These are phyloP conservation scores for Lordiphosa fenestrarum DNA, from an alignment of 2,888 invertebrate genomes.

Conservation along the genomic window DNA sequence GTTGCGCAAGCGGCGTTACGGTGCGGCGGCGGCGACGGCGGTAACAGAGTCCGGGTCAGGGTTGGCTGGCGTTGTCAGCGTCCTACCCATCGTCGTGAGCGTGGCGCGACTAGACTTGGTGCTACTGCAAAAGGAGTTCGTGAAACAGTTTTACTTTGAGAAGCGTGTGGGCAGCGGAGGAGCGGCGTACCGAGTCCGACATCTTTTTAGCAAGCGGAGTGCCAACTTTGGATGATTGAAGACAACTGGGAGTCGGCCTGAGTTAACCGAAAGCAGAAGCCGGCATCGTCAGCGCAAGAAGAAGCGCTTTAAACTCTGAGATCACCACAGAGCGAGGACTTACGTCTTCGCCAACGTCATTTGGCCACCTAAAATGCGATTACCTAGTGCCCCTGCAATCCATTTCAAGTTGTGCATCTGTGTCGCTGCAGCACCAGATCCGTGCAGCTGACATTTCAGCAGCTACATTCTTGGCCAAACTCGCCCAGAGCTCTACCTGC, in stretches of 20 bases:
- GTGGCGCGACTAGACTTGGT: slow-evolving; percentile 35
- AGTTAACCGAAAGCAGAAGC: slow-evolving; percentile 1
- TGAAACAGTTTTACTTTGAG: slow-evolving; percentile 77
- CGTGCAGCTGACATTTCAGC: slow-evolving; percentile 46
- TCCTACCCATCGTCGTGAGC: slow-evolving; percentile 14
- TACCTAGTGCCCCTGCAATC: neutral
- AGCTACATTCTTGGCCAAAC: neutral
- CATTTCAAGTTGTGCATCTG: slow-evolving; percentile 3
- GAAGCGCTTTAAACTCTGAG: slow-evolving; percentile 48
- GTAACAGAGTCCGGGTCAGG: slow-evolving; percentile 16
- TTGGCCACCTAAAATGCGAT: slow-evolving; percentile 30
- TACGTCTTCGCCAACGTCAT: neutral
- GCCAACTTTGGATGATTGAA: slow-evolving; percentile 67
- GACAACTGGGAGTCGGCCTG: slow-evolving; percentile 10
- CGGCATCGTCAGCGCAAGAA: slow-evolving; percentile 38
- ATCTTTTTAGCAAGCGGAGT: slow-evolving; percentile 15
- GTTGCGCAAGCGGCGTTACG: slow-evolving; percentile 44
- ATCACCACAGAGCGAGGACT: neutral
- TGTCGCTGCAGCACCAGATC: slow-evolving; percentile 3
- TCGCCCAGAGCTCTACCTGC: too few relatives aligned
- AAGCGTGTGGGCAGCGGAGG: slow-evolving; percentile 78
- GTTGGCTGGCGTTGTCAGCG: slow-evolving; percentile 15
- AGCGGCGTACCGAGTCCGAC: slow-evolving; percentile 1
- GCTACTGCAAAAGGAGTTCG: slow-evolving; percentile 73
- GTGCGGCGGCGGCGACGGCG: slow-evolving; percentile 10